phyloP scores from a whole-genome alignment of 1,140 invertebrate species.

The Aphelenchoides fujianensis region DNA sequence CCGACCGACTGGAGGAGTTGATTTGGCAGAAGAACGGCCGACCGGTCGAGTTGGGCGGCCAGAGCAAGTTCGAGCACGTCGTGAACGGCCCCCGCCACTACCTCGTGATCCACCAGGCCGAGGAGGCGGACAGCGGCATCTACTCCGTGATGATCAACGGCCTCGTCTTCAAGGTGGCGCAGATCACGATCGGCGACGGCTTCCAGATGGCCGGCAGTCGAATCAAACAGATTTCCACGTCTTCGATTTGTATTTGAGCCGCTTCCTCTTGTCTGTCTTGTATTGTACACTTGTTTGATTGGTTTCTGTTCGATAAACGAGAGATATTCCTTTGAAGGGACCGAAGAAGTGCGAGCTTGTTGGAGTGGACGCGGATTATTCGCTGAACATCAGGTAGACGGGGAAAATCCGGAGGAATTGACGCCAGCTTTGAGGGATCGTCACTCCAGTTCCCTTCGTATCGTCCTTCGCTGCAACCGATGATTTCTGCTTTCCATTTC shows the following conservation, averaged over 20 bases:
- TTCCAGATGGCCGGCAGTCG: background rate
- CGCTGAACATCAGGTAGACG: no score
- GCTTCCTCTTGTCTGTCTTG: no score
- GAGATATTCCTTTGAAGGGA: no score
- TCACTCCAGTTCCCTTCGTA: no score
- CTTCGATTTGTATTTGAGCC: conserved; percentile 7
- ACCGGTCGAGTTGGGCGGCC: conserved; percentile 26
- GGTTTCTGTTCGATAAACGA: no score
- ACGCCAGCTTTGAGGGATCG: no score
- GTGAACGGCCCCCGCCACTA: conserved; percentile 57
- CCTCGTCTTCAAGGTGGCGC: conserved; percentile 56
- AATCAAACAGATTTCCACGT: background rate
- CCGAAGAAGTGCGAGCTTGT: no score
- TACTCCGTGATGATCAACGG: conserved; percentile 56
- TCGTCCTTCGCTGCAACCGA: no score
- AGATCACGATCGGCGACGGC: conserved; percentile 46
- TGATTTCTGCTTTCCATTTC: no score
- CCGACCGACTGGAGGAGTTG: conserved; percentile 38
- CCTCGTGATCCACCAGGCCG: conserved; percentile 57
- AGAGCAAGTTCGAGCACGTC: conserved; percentile 56
- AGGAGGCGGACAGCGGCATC: conserved; percentile 48
- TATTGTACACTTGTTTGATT: no score
- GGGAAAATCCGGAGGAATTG: no score
- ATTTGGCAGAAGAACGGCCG: conserved; percentile 51
- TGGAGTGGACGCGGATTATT: no score